Percentiles rank a stretch among this genome's conserved stretches.
phyloP scores from a whole-genome alignment of 2,113 vertebrate genomes.

The Alosa alosa region DNA sequence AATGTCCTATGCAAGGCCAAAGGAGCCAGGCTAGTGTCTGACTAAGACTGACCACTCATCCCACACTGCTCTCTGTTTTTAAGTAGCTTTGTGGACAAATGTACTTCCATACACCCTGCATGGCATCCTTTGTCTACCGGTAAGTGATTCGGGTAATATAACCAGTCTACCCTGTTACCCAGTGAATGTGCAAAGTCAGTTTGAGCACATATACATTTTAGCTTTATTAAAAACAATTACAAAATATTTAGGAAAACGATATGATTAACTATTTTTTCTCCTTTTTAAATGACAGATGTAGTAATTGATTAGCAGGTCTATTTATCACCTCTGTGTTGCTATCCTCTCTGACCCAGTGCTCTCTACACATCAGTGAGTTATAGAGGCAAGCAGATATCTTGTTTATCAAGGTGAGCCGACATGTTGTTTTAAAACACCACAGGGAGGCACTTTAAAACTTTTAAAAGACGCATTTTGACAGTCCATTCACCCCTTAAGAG shows the following conservation, averaged over 20 bases:
- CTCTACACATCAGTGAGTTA: too few species aligned
- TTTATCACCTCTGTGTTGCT: not conserved
- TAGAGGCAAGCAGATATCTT: too few species aligned
- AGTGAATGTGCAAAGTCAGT: not conserved
- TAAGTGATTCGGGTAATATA: not conserved
- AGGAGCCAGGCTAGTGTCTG: not conserved
- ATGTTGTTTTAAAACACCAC: not conserved
- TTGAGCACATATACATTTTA: not conserved
- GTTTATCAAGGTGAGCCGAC: too few species aligned
- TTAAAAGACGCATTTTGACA: not conserved
- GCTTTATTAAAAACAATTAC: not conserved
- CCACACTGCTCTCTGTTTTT: not conserved
- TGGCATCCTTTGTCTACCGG: not conserved
- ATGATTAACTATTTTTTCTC: not conserved
- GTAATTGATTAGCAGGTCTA: not conserved
- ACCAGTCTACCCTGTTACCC: not conserved
- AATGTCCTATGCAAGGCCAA: not conserved
- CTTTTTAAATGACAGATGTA: not conserved
- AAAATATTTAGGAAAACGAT: not conserved
- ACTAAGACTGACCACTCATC: not conserved
- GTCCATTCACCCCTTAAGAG: not conserved
- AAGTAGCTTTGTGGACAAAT: slow-evolving; percentile 1
- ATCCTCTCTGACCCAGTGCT: too few species aligned
- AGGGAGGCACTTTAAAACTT: not conserved
- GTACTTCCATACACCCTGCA: not conserved